phyloP scores from a whole-genome alignment of 2,113 vertebrate species.

The Myodes glareolus region DNA sequence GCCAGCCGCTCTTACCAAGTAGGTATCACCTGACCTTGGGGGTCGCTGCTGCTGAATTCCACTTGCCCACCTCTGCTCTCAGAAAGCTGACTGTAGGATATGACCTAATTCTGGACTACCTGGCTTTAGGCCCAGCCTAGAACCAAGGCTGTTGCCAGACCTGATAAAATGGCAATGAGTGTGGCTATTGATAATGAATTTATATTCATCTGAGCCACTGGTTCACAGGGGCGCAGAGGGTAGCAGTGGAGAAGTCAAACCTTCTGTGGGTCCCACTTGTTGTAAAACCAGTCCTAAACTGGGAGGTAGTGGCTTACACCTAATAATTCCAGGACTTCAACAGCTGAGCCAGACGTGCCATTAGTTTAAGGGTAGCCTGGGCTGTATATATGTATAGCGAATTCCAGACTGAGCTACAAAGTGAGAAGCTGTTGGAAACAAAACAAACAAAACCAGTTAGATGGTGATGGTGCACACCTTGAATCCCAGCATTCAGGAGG shows the following conservation, averaged over 20 bases:
- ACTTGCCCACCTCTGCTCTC: not conserved
- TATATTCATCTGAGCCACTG: not conserved
- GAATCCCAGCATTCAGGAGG: not conserved
- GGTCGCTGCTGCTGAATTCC: accelerated
- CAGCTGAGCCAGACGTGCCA: not conserved
- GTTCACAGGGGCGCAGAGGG: not conserved
- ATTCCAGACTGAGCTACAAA: not conserved
- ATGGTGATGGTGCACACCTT: not conserved
- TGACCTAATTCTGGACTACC: conserved; percentile 64
- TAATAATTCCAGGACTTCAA: not conserved
- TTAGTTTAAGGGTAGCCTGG: not conserved
- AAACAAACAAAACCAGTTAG: not conserved
- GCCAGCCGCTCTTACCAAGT: not conserved
- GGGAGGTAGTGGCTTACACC: not conserved
- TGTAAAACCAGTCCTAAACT: not conserved
- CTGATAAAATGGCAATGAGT: conserved; percentile 49
- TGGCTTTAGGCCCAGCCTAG: conserved; percentile 69
- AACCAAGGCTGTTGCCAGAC: conserved; percentile 19
- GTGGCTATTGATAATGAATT: conserved; percentile 54
- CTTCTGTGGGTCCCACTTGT: not conserved
- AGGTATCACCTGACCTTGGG: not conserved
- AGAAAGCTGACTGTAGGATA: conserved; percentile 53
- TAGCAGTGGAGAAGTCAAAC: not conserved
- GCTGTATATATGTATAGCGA: not conserved
- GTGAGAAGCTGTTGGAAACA: not conserved